phyloP scores from a whole-genome alignment of 2,797 vertebrate species.

The Enteromius radiatus region DNA sequence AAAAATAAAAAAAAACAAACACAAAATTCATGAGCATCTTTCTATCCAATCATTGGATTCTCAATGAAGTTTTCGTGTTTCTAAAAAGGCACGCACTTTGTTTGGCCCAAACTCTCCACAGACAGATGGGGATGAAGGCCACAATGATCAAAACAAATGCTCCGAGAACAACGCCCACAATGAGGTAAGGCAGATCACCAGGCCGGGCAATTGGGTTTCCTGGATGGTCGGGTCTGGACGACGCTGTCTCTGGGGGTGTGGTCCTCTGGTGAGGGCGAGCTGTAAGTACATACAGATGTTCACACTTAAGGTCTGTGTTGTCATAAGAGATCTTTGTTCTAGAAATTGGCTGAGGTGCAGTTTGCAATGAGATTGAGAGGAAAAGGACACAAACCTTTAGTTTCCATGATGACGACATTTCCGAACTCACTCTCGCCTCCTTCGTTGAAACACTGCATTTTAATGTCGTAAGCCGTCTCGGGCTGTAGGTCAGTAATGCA shows the following conservation, averaged over 20 bases:
- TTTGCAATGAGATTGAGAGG: neutral
- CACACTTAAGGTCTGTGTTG: conserved; percentile 21
- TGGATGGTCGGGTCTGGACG: rapidly evolving
- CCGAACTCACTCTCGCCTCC: conserved; percentile 97
- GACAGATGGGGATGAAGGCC: conserved; percentile 95
- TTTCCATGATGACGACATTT: conserved; percentile 98
- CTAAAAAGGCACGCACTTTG: conserved; percentile 84
- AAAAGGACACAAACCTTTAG: conserved; percentile 83
- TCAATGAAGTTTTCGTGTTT: neutral
- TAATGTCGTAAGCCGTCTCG: conserved; percentile 97
- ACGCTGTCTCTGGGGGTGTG: conserved; percentile 73
- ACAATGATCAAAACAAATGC: conserved; percentile 93
- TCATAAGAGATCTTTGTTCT: neutral
- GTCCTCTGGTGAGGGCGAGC: conserved; percentile 77
- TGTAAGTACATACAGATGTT: conserved; percentile 71
- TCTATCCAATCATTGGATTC: neutral
- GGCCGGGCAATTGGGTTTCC: conserved; percentile 82
- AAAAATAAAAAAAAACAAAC: no score
- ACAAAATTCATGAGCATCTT: neutral
- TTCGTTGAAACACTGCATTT: conserved; percentile 98
- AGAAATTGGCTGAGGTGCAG: neutral
- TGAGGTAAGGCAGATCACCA: conserved; percentile 92
- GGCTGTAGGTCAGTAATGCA: conserved; percentile 96
- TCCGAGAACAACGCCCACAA: conserved; percentile 90
- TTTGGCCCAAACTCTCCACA: conserved; percentile 97